These are phyloP conservation scores for Pollenia labialis DNA, from an alignment of 2,888 invertebrate species.

Conservation along the genomic window DNA sequence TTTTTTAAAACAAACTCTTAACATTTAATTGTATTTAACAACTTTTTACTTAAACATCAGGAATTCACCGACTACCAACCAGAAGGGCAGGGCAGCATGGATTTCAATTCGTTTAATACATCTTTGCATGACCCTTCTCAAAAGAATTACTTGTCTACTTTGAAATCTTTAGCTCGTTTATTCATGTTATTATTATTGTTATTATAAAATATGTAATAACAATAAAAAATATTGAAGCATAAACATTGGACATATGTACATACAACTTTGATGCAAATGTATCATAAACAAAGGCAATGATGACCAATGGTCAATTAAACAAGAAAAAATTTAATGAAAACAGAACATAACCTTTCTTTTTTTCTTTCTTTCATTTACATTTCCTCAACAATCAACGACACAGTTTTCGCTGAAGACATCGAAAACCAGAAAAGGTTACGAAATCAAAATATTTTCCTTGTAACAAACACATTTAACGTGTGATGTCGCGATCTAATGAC, in stretches of 20 bases:
- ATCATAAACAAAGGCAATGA: slow-evolving; percentile 27
- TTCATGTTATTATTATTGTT: slow-evolving; percentile 24
- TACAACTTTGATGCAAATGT: neutral
- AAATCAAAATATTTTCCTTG: slow-evolving; percentile 61
- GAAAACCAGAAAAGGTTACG: slow-evolving; percentile 29
- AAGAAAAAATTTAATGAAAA: slow-evolving; percentile 13
- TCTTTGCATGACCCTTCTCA: slow-evolving; percentile 34
- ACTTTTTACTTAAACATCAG: neutral
- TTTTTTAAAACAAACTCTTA: slow-evolving; percentile 13
- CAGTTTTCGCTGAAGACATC: neutral
- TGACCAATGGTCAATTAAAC: slow-evolving; percentile 60
- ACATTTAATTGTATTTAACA: slow-evolving; percentile 16
- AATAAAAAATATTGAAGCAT: slow-evolving; percentile 34
- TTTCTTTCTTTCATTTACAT: neutral
- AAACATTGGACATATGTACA: neutral
- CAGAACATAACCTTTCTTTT: neutral
- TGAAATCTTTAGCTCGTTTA: neutral
- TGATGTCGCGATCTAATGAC: slow-evolving; percentile 41
- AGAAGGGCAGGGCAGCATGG: slow-evolving; percentile 21
- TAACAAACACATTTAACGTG: slow-evolving; percentile 12
- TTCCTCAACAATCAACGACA: neutral
- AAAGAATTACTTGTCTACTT: neutral
- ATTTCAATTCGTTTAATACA: slow-evolving; percentile 30
- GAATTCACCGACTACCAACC: slow-evolving; percentile 24
- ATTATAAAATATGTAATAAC: slow-evolving; percentile 33